Conservation (phyloP, 2,797 vertebrate species). For the Cryptoprocta ferox region DNA sequence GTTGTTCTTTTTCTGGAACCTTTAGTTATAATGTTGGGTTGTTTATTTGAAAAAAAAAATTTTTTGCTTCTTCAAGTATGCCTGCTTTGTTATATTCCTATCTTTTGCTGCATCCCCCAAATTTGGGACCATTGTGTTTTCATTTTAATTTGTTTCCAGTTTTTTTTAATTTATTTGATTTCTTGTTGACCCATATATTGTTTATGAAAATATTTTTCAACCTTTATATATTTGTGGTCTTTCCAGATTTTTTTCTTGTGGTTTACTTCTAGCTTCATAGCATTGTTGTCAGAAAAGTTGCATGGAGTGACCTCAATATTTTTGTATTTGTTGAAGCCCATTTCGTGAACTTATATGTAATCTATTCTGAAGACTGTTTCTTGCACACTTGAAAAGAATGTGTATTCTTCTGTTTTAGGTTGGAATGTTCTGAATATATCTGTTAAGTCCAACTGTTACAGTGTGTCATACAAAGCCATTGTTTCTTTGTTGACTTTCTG, state of each 20-base stretch:
- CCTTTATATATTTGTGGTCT: neutral
- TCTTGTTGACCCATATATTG: neutral
- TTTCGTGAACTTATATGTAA: neutral
- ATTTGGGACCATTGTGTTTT: neutral
- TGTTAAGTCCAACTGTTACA: no score
- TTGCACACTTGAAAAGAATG: no score
- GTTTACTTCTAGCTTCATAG: neutral
- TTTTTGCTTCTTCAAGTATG: neutral
- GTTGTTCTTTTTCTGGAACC: neutral
- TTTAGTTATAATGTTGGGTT: neutral
- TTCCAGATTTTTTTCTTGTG: neutral
- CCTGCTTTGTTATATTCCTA: neutral
- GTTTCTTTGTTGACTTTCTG: neutral
- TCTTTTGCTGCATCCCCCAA: neutral
- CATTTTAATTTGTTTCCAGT: neutral
- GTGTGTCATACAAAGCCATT: no score
- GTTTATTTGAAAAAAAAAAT: no score
- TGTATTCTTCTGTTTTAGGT: no score
- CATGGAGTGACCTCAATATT: neutral
- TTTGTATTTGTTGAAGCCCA: neutral
- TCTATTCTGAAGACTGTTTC: no score
- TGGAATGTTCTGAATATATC: no score
- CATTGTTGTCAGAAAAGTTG: neutral
- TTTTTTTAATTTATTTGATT: neutral
- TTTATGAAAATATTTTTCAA: neutral